Conservation (phyloP, 2,888 invertebrate species). For the Agrotis exclamationis region DNA sequence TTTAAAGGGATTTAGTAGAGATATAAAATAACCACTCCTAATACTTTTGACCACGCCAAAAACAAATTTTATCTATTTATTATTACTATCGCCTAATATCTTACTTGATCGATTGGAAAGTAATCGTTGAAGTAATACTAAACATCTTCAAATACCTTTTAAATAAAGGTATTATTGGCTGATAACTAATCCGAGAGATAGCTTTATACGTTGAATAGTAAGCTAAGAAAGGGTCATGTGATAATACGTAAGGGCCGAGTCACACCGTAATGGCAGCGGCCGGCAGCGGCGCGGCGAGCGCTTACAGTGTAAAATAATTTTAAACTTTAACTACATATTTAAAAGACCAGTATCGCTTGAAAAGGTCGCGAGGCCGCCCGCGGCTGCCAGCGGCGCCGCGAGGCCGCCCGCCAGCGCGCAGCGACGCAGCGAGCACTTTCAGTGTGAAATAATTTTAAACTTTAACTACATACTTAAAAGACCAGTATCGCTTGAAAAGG, state of each 20-base stretch:
- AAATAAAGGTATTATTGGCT: slow-evolving; percentile 27
- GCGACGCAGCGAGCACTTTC: too few relatives aligned
- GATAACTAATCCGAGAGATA: slow-evolving; percentile 55
- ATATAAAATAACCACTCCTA: slow-evolving; percentile 18
- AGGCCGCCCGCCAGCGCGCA: too few relatives aligned
- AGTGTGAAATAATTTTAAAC: too few relatives aligned
- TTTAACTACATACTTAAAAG: too few relatives aligned
- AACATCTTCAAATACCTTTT: slow-evolving; percentile 45
- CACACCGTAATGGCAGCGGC: too few relatives aligned
- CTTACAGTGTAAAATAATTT: too few relatives aligned
- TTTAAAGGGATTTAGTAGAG: slow-evolving; percentile 2
- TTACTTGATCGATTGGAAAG: slow-evolving; percentile 50
- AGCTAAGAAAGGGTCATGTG: slow-evolving; percentile 33
- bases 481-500: too few relatives aligned
- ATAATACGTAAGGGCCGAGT: not conserved
- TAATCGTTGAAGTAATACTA: slow-evolving; percentile 49
- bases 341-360: too few relatives aligned
- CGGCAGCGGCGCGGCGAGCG: too few relatives aligned
- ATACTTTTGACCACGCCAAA: slow-evolving; percentile 10
- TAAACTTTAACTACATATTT: too few relatives aligned
- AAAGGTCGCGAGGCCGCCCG: too few relatives aligned
- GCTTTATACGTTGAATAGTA: slow-evolving; percentile 29
- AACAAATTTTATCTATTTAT: slow-evolving; percentile 37
- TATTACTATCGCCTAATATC: slow-evolving; percentile 27
- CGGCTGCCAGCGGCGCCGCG: too few relatives aligned